These are phyloP conservation scores for Hemibagrus guttatus DNA, from an alignment of 2,797 vertebrate genomes.

Conservation along the genomic window DNA sequence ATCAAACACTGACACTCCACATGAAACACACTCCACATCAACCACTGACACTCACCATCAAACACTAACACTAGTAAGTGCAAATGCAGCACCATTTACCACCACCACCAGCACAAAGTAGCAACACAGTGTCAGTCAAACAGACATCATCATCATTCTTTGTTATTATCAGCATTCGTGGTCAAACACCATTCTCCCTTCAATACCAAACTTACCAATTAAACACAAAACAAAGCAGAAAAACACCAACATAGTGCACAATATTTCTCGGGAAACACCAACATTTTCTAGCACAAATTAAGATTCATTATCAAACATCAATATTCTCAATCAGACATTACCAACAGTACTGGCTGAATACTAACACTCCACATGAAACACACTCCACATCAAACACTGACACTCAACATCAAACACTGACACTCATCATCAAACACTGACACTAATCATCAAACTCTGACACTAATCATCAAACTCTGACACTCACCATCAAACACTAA, in stretches of 20 bases:
- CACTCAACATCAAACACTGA: not conserved
- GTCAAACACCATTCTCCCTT: not conserved
- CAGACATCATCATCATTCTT: not conserved
- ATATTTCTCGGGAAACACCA: too few relatives aligned
- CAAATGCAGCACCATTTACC: not conserved
- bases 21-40: not conserved
- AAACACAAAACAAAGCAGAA: not conserved
- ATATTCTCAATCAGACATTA: not conserved
- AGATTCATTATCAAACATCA: not conserved
- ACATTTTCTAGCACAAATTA: too few relatives aligned
- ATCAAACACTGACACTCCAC: not conserved
- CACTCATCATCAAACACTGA: not conserved
- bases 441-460: not conserved
- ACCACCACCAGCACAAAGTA: not conserved
- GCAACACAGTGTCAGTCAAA: too few relatives aligned
- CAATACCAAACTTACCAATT: not conserved
- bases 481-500: not conserved
- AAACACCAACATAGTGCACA: not conserved
- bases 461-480: not conserved
- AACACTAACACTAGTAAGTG: too few relatives aligned
- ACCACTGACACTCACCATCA: not conserved
- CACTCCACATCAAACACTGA: not conserved
- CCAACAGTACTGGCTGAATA: not conserved
- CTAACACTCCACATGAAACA: not conserved
- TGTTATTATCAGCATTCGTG: not conserved